phyloP scores from a whole-genome alignment of 1,140 invertebrate genomes.

The Asobara japonica region DNA sequence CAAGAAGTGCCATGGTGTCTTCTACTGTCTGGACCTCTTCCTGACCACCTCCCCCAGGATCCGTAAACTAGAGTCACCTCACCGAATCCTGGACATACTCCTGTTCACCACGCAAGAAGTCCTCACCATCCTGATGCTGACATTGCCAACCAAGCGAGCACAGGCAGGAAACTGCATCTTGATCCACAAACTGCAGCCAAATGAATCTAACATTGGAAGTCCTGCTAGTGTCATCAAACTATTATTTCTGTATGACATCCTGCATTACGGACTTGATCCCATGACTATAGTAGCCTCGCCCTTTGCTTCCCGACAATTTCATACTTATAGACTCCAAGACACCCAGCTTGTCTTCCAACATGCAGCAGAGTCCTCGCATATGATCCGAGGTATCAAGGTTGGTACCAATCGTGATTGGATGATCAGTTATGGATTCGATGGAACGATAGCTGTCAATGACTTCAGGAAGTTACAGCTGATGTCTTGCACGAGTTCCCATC shows the following conservation, averaged over 20 bases:
- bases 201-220: constrained; percentile 17
- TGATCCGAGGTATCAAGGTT: constrained; percentile 43
- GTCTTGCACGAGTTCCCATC: constrained; percentile 45
- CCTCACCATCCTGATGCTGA: constrained; percentile 44
- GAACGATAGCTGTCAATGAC: constrained; percentile 42
- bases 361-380: constrained; percentile 38
- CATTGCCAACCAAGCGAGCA: background rate
- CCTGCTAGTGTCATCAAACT: constrained; percentile 18
- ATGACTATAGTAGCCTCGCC: constrained; percentile 45
- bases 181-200: constrained; percentile 37
- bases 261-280: constrained; percentile 37
- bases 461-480: background rate
- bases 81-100: constrained; percentile 45
- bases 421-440: constrained; percentile 47
- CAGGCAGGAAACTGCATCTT: constrained; percentile 37
- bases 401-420: constrained; percentile 48
- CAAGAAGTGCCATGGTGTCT: constrained; percentile 45
- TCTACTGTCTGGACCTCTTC: constrained; percentile 48
- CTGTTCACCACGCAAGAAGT: constrained; percentile 37
- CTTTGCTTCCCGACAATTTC: constrained; percentile 46
- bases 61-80: constrained; percentile 28
- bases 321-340: constrained; percentile 38
- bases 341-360: constrained; percentile 34
- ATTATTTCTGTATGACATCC: constrained; percentile 33
- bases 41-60: constrained; percentile 37